Base-by-base conservation (phyloP, 2,113 vertebrate genomes). In the Acrocephalus kingi region DNA sequence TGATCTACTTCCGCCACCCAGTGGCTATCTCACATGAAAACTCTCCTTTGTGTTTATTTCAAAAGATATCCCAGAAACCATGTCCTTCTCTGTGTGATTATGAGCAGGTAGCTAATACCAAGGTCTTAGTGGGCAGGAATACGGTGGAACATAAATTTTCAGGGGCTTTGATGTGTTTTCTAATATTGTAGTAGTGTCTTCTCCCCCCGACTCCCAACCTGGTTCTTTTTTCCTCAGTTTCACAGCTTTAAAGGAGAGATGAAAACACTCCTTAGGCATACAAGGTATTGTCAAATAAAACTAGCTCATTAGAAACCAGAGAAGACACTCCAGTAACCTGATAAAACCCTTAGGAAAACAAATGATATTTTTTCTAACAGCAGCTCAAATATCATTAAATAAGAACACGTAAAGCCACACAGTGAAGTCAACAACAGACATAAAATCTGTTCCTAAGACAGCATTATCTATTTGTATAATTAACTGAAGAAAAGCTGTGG, bases 1-100 rank as follows among this genome's bases (percentile, higher is more conserved):
- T 91, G 61, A 89, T 94, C 76, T 71, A 17, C 69, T 90, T 78
- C 94, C 94, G 96, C 96, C 96, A 92, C 95, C 96, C 93, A 93
- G 95, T 94, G 96, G 96, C 78, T 52, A 55, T 9, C 3, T 63
- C 5, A 7, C 23, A 24, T 10, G 33, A 81, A 74, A 74, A 35
- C 25, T 48, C 13, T 11, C 13, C 12, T 46, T 46, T 27, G 37
- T 9, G 15, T 49, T 68, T 54, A 21, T 85, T 90, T 79, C 51
- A 49, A 86, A 83, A 74, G 6, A 27, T 16, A 2, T 43, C 25
- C 20, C 55, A 80, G 37, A 54, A 93, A 68, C 33, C 7, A 15
- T 2, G 2, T 56, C 25, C 10, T 69, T 54, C 19, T 25, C 51
- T 46, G 20, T 62, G 49, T 51, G 14, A 74, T 84, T 77, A 71